These are phyloP conservation scores for Pholis gunnellus DNA, from an alignment of 2,113 vertebrate genomes.

Conservation along the genomic window DNA sequence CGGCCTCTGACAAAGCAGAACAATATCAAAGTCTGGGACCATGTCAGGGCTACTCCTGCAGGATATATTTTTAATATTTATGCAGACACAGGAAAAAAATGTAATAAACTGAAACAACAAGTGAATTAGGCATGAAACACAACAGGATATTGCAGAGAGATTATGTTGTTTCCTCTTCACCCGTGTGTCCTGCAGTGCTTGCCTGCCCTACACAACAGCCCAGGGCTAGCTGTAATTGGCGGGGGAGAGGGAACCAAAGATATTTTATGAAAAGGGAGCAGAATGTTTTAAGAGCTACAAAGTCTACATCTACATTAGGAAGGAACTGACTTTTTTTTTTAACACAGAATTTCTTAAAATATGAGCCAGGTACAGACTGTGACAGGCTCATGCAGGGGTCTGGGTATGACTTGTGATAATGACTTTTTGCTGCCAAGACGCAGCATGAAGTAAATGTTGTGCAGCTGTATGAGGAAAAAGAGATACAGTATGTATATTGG, in stretches of 20 bases:
- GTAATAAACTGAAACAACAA: conserved; percentile 97
- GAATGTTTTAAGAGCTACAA: conserved; percentile 55
- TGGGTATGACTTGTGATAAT: conserved; percentile 71
- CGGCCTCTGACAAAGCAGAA: conserved; percentile 85
- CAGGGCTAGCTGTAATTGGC: conserved; percentile 73
- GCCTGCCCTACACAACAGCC: conserved; percentile 74
- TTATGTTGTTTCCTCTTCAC: conserved; percentile 94
- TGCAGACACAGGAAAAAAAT: conserved; percentile 90
- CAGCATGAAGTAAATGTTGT: conserved; percentile 85
- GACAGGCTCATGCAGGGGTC: conserved; percentile 62
- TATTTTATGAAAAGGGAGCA: conserved; percentile 55
- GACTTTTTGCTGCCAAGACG: conserved; percentile 81
- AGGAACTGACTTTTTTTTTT: conserved; percentile 24
- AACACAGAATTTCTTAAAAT: conserved; percentile 54
- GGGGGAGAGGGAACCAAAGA: conserved; percentile 44
- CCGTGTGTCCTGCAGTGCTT: conserved; percentile 78
- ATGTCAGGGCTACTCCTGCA: conserved; percentile 87
- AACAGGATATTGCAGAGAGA: conserved; percentile 99
- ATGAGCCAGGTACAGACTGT: conserved; percentile 70
- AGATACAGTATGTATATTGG: conserved; percentile 27
- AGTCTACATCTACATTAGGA: conserved; percentile 58
- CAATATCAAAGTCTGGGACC: conserved; percentile 88
- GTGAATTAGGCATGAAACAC: conserved; percentile 92
- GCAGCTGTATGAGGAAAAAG: conserved; percentile 84
- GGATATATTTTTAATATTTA: conserved; percentile 96